A percentile compares a stretch with the other conserved stretches of the same genome.
Conservation (phyloP, 2,888 invertebrate species). For the Zygaena filipendulae region DNA sequence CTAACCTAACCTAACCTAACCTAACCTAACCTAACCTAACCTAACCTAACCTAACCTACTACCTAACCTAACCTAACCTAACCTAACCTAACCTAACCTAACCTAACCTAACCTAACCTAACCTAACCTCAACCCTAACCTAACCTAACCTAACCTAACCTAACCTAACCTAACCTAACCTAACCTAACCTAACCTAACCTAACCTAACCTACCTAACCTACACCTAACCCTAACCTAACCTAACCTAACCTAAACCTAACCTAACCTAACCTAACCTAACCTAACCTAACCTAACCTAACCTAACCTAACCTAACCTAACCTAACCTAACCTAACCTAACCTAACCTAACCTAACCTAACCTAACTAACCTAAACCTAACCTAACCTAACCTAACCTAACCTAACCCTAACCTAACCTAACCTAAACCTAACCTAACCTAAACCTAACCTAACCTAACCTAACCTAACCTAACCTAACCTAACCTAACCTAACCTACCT, state of each 20-base stretch:
- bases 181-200: conserved; percentile 15
- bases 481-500: no score
- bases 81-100: conserved; percentile 9
- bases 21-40: conserved; percentile 11
- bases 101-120: conserved; percentile 9
- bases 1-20: conserved; percentile 12
- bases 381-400: conserved; percentile 14
- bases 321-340: conserved; percentile 11
- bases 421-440: no score
- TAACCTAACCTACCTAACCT: conserved; percentile 14
- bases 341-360: conserved; percentile 12
- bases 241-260: conserved; percentile 11
- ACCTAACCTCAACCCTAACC: conserved; percentile 11
- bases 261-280: conserved; percentile 14
- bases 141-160: conserved; percentile 10
- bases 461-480: conserved; percentile 8
- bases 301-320: conserved; percentile 10
- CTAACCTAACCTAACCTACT: conserved; percentile 12
- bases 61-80: conserved; percentile 10
- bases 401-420: conserved; percentile 11
- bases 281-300: conserved; percentile 12
- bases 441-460: no score
- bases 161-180: conserved; percentile 12
- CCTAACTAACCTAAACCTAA: conserved; percentile 13
- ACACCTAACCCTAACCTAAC: conserved; percentile 11